Evolutionary conservation across 2,113 vertebrate species (phyloP), one percentile per base, ranked within the genome.

Genomic region (Haliaeetus leucogaster): DNA sequence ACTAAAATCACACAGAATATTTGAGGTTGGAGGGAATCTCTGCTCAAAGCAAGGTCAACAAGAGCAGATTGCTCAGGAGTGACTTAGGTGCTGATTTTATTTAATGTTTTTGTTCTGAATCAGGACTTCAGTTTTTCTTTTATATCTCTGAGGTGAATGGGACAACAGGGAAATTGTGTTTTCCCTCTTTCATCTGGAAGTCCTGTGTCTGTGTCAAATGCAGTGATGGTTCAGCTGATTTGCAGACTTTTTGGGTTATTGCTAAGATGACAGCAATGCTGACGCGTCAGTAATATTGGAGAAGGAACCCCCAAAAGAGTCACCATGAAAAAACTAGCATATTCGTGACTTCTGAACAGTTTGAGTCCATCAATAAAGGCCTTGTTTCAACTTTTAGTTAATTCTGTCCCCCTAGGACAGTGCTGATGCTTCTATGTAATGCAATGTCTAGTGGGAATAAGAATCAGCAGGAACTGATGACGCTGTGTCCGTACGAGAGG

Each of bases 401-500:
- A 30, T 82, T 90, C 42, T 82, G 17, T 22, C 5, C 18, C 58
- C 10, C 10, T 23, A 20, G 32, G 38, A 71, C 63, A 45, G 25
- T 15, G 43, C 52, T 86, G 74, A 1, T 32, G 20, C 2, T 55
- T 26, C 62, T 47, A 0, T 36, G 52, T 45, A 13, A 16, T 7
- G 8, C 22, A 9, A 2, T 10, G 8, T 13, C 40, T 2, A 4
- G 40, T 23, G 50, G 73, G 36, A 71, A 25, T 7, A 13, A 36
- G 66, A 43, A n/a, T 9, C 34, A 63, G 17, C 34, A 80, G 58
- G 86, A 52, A 0, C 9, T 17, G 65, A 6, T 10, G 61, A 1
- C 32, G 50, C 55, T 66, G 29, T 19, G 27, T 8, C 36, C 3
- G 0, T 16, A 25, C 0, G 7, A 53, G n/a, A 48, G 22, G 4